Evolutionary conservation across 2,797 vertebrate species (phyloP).

Genomic region (Naso thynnoides): DNA sequence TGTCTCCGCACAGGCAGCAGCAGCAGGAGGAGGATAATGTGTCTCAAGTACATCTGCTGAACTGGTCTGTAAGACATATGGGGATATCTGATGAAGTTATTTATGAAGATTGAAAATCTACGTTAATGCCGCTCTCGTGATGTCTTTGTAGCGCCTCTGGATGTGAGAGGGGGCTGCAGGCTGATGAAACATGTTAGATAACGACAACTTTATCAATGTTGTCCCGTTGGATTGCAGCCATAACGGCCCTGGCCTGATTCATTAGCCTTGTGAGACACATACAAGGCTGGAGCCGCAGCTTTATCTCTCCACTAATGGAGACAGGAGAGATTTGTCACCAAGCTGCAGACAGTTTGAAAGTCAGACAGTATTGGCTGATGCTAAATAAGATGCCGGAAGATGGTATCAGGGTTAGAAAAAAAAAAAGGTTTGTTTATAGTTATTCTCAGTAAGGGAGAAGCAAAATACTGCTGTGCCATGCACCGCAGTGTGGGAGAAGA

Average conservation of each 20-base stretch:
- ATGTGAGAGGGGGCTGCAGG: not conserved
- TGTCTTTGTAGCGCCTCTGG: not conserved
- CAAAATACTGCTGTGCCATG: slow-evolving; percentile 7
- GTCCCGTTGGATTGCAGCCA: slow-evolving; percentile 31
- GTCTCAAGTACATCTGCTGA: slow-evolving; percentile 1
- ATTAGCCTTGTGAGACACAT: slow-evolving; percentile 26
- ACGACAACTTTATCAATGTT: not conserved
- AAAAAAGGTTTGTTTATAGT: no score
- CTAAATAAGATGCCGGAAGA: slow-evolving; percentile 10
- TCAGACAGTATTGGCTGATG: slow-evolving; percentile 1
- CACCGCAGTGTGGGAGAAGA: slow-evolving; percentile 24
- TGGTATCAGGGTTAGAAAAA: not conserved
- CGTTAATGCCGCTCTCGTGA: not conserved
- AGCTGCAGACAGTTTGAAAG: slow-evolving; percentile 39
- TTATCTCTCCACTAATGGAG: slow-evolving; percentile 30
- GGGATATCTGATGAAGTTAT: slow-evolving; percentile 1
- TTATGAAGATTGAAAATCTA: not conserved
- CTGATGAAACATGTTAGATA: slow-evolving; percentile 6
- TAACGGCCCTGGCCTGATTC: slow-evolving; percentile 8
- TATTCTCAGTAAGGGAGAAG: not conserved
- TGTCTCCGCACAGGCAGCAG: slow-evolving; percentile 32
- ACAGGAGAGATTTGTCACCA: slow-evolving; percentile 38
- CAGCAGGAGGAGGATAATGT: slow-evolving; percentile 13
- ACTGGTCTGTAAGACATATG: not conserved
- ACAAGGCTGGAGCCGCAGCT: slow-evolving; percentile 11